Evolutionary conservation across 2,797 vertebrate genomes (phyloP), one percentile per base, ranked within the genome.

Genomic region (Danionella dracula): DNA sequence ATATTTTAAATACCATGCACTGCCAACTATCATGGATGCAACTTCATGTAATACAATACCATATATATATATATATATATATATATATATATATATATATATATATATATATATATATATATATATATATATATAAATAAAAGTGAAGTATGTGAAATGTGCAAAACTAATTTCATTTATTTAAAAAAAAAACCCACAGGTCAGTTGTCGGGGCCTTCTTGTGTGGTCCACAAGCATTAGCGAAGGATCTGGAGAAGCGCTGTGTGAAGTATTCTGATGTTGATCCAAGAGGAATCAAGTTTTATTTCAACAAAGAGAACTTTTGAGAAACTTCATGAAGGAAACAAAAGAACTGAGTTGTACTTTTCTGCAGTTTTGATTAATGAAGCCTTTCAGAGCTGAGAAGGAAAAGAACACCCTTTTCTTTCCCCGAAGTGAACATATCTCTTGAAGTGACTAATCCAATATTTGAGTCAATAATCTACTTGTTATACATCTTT

Each of bases 291-390:
- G 95, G 93, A 69, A 93, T 92, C 68, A 90, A 90, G 60, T 99
- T 97, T 84, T 96, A 95, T 78, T 96, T 97, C 81, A 97, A 97
- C 85, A 93, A 95, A 77, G 93, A 97, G 73, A 96, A 94, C 62
- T 97, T 97, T 66, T 97, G 79, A 93, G 70, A 0, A 16, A 32
- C 1, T 10, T 1, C 19, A 5, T 1, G 41, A 35, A 31, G 10
- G 31, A 38, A 32, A 4, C 29, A 38, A 50, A 5, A 1, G 6
- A 20, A 49, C 48, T 15, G 32, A 11, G 29, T 6, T 38, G 40
- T 23, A 29, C 10, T n/a, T 27, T 3, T 27, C 23, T 27, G 23
- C 3, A 27, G 23, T 27, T 27, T n/a, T n/a, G n/a, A n/a, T n/a
- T n/a, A n/a, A n/a, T n/a, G n/a, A n/a, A n/a, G n/a, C n/a, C n/a